A percentile compares a stretch with the other conserved stretches of the same genome.
Evolutionary conservation across 2,888 invertebrate genomes (phyloP).

Genomic region (Theodoxus fluviatilis): DNA sequence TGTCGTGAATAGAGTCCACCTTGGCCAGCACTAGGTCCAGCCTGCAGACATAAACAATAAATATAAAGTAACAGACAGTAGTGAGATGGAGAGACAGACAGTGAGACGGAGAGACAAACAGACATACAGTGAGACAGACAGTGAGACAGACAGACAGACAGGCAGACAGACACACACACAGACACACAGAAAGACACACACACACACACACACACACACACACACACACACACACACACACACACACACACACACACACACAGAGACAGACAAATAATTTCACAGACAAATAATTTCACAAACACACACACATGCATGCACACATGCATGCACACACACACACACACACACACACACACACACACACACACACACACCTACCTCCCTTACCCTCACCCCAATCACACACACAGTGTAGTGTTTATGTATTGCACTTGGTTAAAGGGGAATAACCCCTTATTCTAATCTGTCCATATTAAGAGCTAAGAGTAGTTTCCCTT

Average conservation of each 20-base stretch:
- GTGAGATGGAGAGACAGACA: not conserved
- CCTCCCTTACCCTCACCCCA: not conserved
- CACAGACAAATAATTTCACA: too few relatives aligned
- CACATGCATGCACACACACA: not conserved
- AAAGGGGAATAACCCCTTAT: too few relatives aligned
- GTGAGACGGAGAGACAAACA: not conserved
- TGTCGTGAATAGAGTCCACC: too few relatives aligned
- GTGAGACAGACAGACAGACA: not conserved
- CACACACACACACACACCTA: not conserved
- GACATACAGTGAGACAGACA: not conserved
- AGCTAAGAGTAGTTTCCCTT: too few relatives aligned
- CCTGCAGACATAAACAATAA: constrained; percentile 31
- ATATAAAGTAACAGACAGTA: not conserved
- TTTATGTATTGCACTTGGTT: too few relatives aligned
- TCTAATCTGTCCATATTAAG: too few relatives aligned
- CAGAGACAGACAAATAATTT: not conserved
- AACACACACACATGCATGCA: not conserved
- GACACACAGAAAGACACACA: not conserved
- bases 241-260: not conserved
- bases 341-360: not conserved
- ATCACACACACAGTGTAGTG: too few relatives aligned
- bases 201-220: not conserved
- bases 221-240: constrained; percentile 8
- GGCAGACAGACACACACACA: not conserved
- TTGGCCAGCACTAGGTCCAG: constrained; percentile 38